Conservation (phyloP, 2,888 invertebrate genomes). For the Sarcophaga rosellei region DNA sequence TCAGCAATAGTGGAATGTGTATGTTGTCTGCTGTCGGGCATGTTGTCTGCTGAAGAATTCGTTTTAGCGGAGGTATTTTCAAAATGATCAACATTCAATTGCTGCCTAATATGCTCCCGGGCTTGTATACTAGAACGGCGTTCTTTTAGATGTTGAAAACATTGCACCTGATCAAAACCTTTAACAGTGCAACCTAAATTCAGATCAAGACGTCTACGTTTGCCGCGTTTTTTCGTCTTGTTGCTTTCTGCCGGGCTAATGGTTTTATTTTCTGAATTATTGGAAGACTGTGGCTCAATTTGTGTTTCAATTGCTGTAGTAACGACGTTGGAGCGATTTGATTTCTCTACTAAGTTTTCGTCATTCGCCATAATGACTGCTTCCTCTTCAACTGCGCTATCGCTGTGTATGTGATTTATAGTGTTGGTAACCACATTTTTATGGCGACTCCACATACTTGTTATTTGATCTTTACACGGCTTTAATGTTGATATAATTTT, state of each 20-base stretch:
- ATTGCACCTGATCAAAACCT: constrained; percentile 68
- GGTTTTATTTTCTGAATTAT: not conserved
- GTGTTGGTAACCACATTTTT: not conserved
- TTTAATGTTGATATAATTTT: constrained; percentile 28
- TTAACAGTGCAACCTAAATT: constrained; percentile 65
- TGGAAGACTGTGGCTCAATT: not conserved
- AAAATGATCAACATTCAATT: not conserved
- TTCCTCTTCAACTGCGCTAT: not conserved
- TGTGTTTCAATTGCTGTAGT: too few species aligned
- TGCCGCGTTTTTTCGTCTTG: not conserved
- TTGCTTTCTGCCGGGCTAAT: constrained; percentile 2
- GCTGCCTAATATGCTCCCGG: not conserved
- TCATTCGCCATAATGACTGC: not conserved
- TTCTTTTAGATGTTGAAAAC: constrained; percentile 29
- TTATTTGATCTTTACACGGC: constrained; percentile 34
- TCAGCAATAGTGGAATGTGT: constrained; percentile 62
- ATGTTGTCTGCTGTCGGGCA: not conserved
- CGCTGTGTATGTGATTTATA: not conserved
- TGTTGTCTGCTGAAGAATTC: not conserved
- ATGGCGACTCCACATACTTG: constrained; percentile 17
- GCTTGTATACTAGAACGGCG: constrained; percentile 63
- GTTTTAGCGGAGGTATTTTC: not conserved
- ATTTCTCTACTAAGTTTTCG: not conserved
- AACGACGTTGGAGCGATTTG: not conserved
- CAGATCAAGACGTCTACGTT: constrained; percentile 48